Evolutionary conservation across 2,888 invertebrate species (phyloP).

Genomic region (Sphecodes monilicornis): DNA sequence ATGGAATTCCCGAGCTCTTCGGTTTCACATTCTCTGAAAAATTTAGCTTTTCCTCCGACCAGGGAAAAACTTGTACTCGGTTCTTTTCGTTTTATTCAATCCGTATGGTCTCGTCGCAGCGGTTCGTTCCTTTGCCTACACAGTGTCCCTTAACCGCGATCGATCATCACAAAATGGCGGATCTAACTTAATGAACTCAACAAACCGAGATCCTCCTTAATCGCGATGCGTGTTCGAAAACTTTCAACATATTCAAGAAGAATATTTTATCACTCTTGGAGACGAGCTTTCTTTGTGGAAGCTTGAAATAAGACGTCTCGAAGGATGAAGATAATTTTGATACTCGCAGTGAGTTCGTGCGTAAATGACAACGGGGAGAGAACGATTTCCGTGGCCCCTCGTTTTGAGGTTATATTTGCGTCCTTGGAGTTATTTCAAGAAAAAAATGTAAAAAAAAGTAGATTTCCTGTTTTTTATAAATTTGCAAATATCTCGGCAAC

Average conservation of each 20-base stretch:
- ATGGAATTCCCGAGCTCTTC: slow-evolving; percentile 6
- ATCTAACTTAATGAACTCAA: neutral
- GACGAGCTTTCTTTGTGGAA: neutral
- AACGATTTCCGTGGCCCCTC: too few relatives aligned
- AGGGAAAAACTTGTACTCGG: neutral
- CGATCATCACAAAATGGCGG: slow-evolving; percentile 10
- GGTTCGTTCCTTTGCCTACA: slow-evolving; percentile 8
- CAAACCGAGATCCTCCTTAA: slow-evolving; percentile 18
- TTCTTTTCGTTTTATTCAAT: slow-evolving; percentile 24
- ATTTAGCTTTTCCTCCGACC: slow-evolving; percentile 8
- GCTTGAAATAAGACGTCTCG: neutral
- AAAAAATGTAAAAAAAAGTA: too few relatives aligned
- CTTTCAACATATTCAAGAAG: neutral
- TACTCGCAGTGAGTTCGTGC: too few relatives aligned
- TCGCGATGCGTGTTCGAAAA: slow-evolving; percentile 5
- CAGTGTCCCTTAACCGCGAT: slow-evolving; percentile 12
- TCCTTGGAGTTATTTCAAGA: too few relatives aligned
- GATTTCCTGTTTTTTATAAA: too few relatives aligned
- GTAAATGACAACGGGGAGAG: too few relatives aligned
- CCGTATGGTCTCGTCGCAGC: slow-evolving; percentile 6
- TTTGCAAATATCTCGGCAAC: too few relatives aligned
- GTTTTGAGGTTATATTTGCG: too few relatives aligned
- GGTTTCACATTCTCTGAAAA: slow-evolving; percentile 27
- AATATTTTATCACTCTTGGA: neutral
- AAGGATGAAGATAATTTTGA: neutral